These are phyloP conservation scores for Onychostoma macrolepis DNA, from an alignment of 2,113 vertebrate species.

Conservation along the genomic window DNA sequence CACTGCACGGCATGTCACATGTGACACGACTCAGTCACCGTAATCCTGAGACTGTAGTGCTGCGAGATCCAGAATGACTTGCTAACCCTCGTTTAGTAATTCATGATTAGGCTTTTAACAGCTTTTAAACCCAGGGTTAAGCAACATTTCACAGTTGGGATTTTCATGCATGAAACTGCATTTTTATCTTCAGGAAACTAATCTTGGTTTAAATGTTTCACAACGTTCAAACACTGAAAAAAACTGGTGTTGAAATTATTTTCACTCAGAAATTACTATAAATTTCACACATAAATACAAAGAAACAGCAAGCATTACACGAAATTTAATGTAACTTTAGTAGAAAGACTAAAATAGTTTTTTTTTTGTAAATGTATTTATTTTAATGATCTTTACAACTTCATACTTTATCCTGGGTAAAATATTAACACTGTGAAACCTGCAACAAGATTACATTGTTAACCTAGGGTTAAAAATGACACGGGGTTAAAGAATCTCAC, in stretches of 20 bases:
- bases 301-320: too few species aligned
- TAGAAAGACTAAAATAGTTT: too few species aligned
- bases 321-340: too few species aligned
- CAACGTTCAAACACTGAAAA: neutral
- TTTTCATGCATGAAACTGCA: neutral
- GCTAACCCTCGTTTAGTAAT: neutral
- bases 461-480: neutral
- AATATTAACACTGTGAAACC: neutral
- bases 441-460: neutral
- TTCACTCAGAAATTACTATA: too few species aligned
- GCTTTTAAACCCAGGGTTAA: neutral
- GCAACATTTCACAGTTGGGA: neutral
- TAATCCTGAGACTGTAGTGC: neutral
- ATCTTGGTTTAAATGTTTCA: neutral
- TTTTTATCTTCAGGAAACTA: neutral
- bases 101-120: neutral
- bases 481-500: neutral
- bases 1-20: neutral
- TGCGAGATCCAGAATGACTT: neutral
- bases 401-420: neutral
- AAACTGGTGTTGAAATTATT: too few species aligned
- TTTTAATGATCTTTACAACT: neutral
- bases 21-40: neutral
- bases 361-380: too few species aligned
- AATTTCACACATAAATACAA: too few species aligned